These are phyloP conservation scores for Acanthis flammea DNA, from an alignment of 2,797 vertebrate genomes.

Conservation along the genomic window DNA sequence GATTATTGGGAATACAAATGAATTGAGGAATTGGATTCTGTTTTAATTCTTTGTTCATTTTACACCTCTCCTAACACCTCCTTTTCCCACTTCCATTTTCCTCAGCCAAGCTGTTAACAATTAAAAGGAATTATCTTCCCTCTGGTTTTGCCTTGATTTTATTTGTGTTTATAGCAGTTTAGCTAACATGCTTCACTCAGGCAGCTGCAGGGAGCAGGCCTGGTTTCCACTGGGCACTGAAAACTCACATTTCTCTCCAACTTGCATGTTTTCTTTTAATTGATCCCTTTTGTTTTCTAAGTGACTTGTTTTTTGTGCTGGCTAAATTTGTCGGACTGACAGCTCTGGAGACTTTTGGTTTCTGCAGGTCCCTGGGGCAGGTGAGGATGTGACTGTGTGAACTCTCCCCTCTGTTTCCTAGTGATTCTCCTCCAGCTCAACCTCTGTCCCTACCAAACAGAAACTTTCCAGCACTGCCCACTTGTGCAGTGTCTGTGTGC, in stretches of 20 bases:
- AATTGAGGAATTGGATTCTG: not conserved
- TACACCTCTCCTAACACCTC: not conserved
- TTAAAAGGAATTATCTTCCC: conserved; percentile 59
- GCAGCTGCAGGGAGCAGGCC: conserved; percentile 32
- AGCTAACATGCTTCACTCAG: conserved; percentile 7
- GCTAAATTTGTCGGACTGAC: not conserved
- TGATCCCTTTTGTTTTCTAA: not conserved
- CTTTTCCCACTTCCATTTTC: conserved; percentile 3
- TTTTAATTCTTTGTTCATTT: not conserved
- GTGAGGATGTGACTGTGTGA: not conserved
- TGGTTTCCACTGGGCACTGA: conserved; percentile 10
- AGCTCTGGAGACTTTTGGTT: not conserved
- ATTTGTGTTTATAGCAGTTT: conserved; percentile 61
- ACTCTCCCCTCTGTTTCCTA: not conserved
- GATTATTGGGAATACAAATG: not conserved
- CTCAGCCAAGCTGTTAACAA: conserved; percentile 45
- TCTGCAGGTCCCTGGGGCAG: not conserved
- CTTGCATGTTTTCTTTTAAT: not conserved
- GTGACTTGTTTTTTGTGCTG: not conserved
- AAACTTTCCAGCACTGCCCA: not conserved
- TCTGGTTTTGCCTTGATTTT: conserved; percentile 58
- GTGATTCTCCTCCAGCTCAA: not conserved
- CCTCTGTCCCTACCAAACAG: not conserved
- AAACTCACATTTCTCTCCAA: not conserved
- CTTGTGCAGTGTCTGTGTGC: not conserved